Evolutionary conservation across 2,113 vertebrate species (phyloP), one percentile per base, ranked within the genome.

Genomic region (Atlantisia rogersi): DNA sequence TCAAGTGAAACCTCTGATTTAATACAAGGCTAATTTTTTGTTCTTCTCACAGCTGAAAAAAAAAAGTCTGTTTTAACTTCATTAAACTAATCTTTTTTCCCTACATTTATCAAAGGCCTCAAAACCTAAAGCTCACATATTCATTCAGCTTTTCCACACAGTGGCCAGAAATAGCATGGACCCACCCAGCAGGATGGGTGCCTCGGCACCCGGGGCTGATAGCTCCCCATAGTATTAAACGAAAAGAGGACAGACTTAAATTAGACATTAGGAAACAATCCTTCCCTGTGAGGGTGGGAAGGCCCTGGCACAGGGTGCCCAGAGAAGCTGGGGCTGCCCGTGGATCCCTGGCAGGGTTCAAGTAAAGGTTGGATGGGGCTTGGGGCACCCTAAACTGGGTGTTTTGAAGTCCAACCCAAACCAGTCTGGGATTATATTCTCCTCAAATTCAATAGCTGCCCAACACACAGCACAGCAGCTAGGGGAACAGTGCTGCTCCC

Each of bases 381-480:
- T 53, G 25, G 52, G 52, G 52, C 52, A 53, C 14, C 26, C 25
- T 28, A 14, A 8, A 28, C 52, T 28, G 14, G 52, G 15, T 28
- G 52, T 8, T 53, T 15, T 53, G 14, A 28, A 14, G 52, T 53
- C 26, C 52, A 14, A 53, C 52, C 52, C 52, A 53, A 28, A 53
- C 52, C 14, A 53, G 25, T 53, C 52, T 53, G 25, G 14, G 52
- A 53, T 53, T 68, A n/a, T 65, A 7, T 0, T 6, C 53, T 3
- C 3, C 32, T 40, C 21, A 10, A 1, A 70, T 75, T 5, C 6
- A 19, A 11, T 8, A 1, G 35, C 0, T 9, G 35, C 31, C 25
- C 22, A 0, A 5, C 0, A 6, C 2, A 6, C 74, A 44, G 42
- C 1, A 0, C 76, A 67, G 77, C 58, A 64, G 48, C 32, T 19